A percentile compares a stretch with the other conserved stretches of the same genome.
Conservation (phyloP, 2,888 invertebrate species). For the Aquatica leii region DNA sequence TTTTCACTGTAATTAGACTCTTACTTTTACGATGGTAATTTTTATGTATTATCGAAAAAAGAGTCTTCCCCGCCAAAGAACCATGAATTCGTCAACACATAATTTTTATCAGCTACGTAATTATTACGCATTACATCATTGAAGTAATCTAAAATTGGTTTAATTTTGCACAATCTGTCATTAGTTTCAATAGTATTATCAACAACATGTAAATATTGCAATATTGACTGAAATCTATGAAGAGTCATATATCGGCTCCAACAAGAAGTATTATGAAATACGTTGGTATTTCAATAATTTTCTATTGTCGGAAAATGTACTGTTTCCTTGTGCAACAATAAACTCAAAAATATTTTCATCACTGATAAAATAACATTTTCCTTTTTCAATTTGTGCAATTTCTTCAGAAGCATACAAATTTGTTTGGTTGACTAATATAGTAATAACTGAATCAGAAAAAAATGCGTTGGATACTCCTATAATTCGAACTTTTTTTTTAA, state of each 20-base stretch:
- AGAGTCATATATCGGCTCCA: background rate
- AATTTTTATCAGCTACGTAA: background rate
- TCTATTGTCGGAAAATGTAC: background rate
- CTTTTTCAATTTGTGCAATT: too few relatives aligned
- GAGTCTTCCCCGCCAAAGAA: background rate
- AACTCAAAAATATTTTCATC: background rate
- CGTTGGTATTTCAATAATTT: too few relatives aligned
- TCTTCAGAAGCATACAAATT: too few relatives aligned
- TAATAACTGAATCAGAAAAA: background rate
- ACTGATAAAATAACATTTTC: background rate
- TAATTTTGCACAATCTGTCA: too few relatives aligned
- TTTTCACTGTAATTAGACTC: background rate
- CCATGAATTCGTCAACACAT: background rate
- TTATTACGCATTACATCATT: too few relatives aligned
- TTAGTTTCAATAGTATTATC: too few relatives aligned
- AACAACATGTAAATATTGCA: too few relatives aligned
- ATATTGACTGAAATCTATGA: too few relatives aligned
- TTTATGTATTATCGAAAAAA: background rate
- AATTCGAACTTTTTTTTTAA: background rate
- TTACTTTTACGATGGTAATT: background rate
- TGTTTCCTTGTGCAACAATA: too few relatives aligned
- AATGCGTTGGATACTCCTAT: background rate
- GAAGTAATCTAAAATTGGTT: too few relatives aligned
- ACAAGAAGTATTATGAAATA: background rate
- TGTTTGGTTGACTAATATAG: background rate